A percentile compares a stretch with the other conserved stretches of the same genome.
Conservation (phyloP, 2,888 invertebrate species). For the Malthinus flaveolus region DNA sequence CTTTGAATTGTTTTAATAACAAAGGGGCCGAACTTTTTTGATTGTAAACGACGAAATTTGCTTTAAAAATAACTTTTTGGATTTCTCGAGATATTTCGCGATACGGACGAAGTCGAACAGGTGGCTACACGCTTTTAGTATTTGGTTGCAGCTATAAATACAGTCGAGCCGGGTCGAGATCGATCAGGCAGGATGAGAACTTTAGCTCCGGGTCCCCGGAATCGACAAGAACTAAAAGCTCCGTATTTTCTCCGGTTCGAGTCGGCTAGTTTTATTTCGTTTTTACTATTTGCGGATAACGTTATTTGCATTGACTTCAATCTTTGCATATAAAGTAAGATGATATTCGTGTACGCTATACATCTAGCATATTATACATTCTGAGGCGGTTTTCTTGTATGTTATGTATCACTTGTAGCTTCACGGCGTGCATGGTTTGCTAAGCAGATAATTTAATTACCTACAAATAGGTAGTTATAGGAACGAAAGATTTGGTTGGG, state of each 20-base stretch:
- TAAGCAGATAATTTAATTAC: not conserved
- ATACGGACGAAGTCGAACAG: conserved; percentile 26
- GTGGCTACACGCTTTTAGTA: conserved; percentile 35
- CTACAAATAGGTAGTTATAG: too few relatives aligned
- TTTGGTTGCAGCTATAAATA: conserved; percentile 42
- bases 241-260: conserved; percentile 1
- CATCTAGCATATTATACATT: not conserved
- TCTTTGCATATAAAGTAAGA: conserved; percentile 10
- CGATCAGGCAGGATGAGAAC: conserved; percentile 36
- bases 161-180: conserved; percentile 39
- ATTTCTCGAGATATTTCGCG: not conserved
- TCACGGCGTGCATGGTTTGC: not conserved
- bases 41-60: too few relatives aligned
- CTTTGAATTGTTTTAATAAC: too few relatives aligned
- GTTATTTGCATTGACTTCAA: conserved; percentile 15
- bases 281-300: conserved; percentile 12
- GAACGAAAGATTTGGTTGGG: too few relatives aligned
- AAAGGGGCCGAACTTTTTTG: too few relatives aligned
- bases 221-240: conserved; percentile 24
- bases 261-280: conserved; percentile 12
- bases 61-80: too few relatives aligned
- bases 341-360: not conserved
- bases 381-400: conserved; percentile 4
- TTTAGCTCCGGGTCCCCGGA: conserved; percentile 36
- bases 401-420: conserved; percentile 2